Conservation (phyloP, 2,797 vertebrate genomes). For the Nannoperca obscura region DNA sequence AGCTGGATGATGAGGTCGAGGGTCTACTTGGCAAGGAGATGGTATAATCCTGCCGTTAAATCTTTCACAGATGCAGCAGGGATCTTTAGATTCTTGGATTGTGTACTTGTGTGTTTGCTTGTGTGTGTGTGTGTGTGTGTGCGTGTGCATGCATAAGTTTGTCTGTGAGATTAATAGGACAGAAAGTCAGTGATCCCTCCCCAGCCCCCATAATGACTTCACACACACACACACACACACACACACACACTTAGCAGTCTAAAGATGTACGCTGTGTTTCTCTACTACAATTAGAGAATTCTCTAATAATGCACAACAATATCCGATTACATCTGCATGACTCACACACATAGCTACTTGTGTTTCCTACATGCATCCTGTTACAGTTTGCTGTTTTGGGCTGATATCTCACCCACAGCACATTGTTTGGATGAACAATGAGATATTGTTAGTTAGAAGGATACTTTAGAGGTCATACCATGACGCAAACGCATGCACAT, state of each 20-base stretch:
- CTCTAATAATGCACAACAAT: conserved; percentile 19
- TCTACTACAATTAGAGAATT: neutral
- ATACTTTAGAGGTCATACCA: conserved; percentile 37
- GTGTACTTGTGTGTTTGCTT: conserved; percentile 1
- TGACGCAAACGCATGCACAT: conserved; percentile 44
- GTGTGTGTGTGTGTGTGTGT: conserved; percentile 11
- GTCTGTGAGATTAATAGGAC: conserved; percentile 26
- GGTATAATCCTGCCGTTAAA: conserved; percentile 56
- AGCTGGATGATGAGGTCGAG: conserved; percentile 34
- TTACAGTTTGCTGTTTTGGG: conserved; percentile 37
- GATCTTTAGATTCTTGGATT: conserved; percentile 37
- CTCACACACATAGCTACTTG: conserved; percentile 21
- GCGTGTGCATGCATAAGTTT: neutral
- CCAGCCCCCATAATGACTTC: neutral
- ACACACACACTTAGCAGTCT: neutral
- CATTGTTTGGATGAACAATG: conserved; percentile 60
- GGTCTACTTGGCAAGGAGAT: conserved; percentile 48
- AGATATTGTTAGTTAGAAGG: conserved; percentile 43
- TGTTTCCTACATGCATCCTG: conserved; percentile 38
- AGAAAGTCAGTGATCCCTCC: conserved; percentile 26
- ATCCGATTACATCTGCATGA: conserved; percentile 22
- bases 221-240: too few relatives aligned
- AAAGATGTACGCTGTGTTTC: neutral
- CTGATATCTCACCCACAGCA: conserved; percentile 21
- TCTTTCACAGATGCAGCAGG: conserved; percentile 53